Evolutionary conservation across 2,113 vertebrate species (phyloP).

Genomic region (Eptesicus fuscus): DNA sequence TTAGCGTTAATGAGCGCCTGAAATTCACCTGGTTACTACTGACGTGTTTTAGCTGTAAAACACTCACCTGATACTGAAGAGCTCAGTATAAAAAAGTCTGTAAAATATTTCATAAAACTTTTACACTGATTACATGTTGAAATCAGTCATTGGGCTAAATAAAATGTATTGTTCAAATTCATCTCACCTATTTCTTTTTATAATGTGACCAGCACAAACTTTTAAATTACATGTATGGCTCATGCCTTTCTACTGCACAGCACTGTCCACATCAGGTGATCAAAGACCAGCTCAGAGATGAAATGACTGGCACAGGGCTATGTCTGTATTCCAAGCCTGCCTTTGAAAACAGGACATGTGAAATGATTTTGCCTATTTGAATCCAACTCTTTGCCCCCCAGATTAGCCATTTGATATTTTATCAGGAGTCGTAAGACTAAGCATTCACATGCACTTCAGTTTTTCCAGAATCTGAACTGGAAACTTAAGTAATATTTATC

Average conservation of each 20-base stretch:
- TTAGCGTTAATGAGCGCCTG: not conserved
- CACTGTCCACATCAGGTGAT: not conserved
- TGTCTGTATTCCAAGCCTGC: not conserved
- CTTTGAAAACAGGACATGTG: not conserved
- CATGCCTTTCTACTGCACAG: not conserved
- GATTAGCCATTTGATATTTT: not conserved
- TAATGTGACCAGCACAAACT: not conserved
- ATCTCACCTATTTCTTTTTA: not conserved
- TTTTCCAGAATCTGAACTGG: not conserved
- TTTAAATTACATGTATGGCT: not conserved
- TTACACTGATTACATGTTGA: not conserved
- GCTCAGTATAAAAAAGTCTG: not conserved
- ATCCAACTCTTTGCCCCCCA: not conserved
- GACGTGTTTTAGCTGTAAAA: not conserved
- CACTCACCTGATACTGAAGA: not conserved
- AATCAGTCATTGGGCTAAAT: not conserved
- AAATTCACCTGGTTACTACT: not conserved
- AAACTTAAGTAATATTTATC: not conserved
- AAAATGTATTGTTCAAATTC: not conserved
- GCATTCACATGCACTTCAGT: not conserved
- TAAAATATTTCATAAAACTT: constrained; percentile 2
- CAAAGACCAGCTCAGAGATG: not conserved
- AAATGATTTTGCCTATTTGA: not conserved
- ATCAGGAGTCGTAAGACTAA: not conserved
- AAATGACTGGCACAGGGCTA: not conserved